These are phyloP conservation scores for Drosophila repletoides DNA, from an alignment of 1,140 invertebrate species.

Conservation along the genomic window DNA sequence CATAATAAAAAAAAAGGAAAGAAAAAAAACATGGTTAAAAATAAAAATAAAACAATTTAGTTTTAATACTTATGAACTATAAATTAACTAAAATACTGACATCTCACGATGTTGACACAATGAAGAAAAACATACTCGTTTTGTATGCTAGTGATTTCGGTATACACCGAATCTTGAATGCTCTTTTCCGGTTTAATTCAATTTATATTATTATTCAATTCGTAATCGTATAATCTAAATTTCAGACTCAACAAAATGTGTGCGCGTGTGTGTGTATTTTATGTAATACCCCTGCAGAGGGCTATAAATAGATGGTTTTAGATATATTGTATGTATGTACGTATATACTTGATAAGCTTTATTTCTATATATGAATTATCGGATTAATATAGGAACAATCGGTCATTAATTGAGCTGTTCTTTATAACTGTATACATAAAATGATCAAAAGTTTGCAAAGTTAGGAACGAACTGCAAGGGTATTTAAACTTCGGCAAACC, in stretches of 20 bases:
- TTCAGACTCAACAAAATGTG: conserved; percentile 27
- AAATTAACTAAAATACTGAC: conserved; percentile 4
- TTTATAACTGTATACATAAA: no score
- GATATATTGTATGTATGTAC: no score
- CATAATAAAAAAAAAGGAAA: conserved; percentile 43
- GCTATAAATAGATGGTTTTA: no score
- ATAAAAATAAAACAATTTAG: not conserved
- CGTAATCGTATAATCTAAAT: conserved; percentile 10
- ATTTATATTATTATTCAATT: conserved; percentile 3
- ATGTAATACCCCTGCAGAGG: not conserved
- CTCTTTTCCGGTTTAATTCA: conserved; percentile 35
- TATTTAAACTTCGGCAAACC: not conserved
- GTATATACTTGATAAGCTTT: no score
- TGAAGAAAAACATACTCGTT: not conserved
- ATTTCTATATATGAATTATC: no score
- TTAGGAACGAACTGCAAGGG: not conserved
- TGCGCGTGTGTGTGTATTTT: not conserved
- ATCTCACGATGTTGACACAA: not conserved
- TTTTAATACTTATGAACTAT: conserved; percentile 10
- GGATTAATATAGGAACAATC: no score
- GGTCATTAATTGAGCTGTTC: no score
- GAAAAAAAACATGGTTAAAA: conserved; percentile 6
- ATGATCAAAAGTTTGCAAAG: no score
- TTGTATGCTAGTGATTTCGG: conserved; percentile 12
- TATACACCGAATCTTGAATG: conserved; percentile 29